These are phyloP conservation scores for Gadopsis bispinosus DNA, from an alignment of 2,797 vertebrate genomes.

Conservation along the genomic window DNA sequence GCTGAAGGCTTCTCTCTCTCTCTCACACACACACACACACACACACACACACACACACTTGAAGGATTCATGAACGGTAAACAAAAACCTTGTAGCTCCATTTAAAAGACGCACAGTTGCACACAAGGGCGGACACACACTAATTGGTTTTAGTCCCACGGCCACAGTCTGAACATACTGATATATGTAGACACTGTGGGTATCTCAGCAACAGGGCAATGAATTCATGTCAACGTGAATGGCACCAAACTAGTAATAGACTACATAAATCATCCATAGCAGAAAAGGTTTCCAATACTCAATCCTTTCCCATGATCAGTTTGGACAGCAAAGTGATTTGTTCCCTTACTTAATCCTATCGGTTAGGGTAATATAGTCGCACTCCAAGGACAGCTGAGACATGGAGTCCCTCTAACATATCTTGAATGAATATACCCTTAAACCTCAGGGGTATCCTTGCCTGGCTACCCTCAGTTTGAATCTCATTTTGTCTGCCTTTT, in stretches of 20 bases:
- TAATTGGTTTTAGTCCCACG: slow-evolving; percentile 28
- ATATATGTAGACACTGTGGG: slow-evolving; percentile 3
- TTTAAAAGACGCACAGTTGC: slow-evolving; percentile 46
- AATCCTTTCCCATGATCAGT: background rate
- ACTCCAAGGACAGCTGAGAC: background rate
- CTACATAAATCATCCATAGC: background rate
- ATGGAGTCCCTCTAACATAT: background rate
- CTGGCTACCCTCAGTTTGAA: too few species aligned
- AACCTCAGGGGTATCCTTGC: background rate
- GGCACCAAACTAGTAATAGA: background rate
- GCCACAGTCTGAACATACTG: slow-evolving; percentile 26
- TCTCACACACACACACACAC: background rate
- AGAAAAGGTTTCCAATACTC: background rate
- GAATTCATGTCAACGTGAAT: slow-evolving; percentile 9
- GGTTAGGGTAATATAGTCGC: background rate
- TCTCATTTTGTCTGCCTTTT: too few species aligned
- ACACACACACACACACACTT: slow-evolving; percentile 2
- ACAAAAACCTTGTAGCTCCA: slow-evolving; percentile 23
- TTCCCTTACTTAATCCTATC: background rate
- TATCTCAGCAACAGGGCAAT: slow-evolving; percentile 10
- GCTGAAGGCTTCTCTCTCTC: background rate
- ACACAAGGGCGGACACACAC: slow-evolving; percentile 33
- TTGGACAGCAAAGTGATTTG: background rate
- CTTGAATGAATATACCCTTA: too few species aligned
- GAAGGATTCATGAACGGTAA: slow-evolving; percentile 23